Conservation (phyloP, 2,888 invertebrate genomes). For the Opisthograptis luteolata region DNA sequence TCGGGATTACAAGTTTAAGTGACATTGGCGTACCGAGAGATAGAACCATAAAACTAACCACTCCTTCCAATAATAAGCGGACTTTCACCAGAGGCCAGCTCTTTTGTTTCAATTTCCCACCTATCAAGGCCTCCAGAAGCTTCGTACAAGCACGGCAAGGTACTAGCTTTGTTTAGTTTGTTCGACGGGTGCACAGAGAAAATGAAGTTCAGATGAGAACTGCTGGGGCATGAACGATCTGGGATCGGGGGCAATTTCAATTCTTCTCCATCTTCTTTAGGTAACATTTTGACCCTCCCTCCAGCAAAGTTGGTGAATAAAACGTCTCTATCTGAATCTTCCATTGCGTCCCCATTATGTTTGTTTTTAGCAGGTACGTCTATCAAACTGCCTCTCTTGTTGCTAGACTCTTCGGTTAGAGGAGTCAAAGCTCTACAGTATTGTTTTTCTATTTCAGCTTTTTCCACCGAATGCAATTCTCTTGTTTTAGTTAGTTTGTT, state of each 20-base stretch:
- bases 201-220: conserved; percentile 58
- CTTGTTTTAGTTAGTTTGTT: conserved; percentile 57
- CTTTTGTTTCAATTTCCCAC: conserved; percentile 57
- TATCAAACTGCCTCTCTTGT: conserved; percentile 55
- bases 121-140: conserved; percentile 43
- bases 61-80: conserved; percentile 49
- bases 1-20: no score
- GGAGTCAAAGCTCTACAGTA: conserved; percentile 58
- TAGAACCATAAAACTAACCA: conserved; percentile 46
- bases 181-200: conserved; percentile 51
- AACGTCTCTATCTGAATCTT: conserved; percentile 45
- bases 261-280: conserved; percentile 40
- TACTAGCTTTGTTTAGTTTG: conserved; percentile 38
- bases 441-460: conserved; percentile 42
- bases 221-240: conserved; percentile 51
- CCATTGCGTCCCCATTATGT: conserved; percentile 9
- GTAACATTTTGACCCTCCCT: conserved; percentile 53
- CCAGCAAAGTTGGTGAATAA: conserved; percentile 55
- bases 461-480: conserved; percentile 41
- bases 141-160: conserved; percentile 46
- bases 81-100: conserved; percentile 68
- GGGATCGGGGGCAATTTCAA: conserved; percentile 70
- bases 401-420: conserved; percentile 68
- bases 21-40: neutral
- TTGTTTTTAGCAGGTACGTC: conserved; percentile 49